Percentiles rank a stretch among this genome's conserved stretches.
Evolutionary conservation across 2,797 vertebrate genomes (phyloP).

Genomic region (Pipistrellus kuhlii): DNA sequence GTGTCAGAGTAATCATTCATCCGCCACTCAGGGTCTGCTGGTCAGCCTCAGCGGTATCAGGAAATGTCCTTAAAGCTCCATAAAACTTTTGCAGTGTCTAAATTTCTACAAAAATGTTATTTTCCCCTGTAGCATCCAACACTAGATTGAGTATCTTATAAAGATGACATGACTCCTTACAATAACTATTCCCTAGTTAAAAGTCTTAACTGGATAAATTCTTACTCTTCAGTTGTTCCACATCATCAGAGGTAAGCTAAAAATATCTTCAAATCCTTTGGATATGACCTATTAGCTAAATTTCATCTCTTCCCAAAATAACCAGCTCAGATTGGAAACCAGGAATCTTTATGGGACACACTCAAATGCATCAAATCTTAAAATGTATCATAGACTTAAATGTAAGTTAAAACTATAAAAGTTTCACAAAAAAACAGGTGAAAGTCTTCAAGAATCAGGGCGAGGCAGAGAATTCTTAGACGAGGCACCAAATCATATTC

Average conservation of each 20-base stretch:
- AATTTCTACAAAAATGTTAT: conserved; percentile 63
- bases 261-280: conserved; percentile 47
- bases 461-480: conserved; percentile 44
- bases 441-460: not conserved
- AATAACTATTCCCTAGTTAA: conserved; percentile 63
- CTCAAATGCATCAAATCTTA: not conserved
- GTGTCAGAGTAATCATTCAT: no score
- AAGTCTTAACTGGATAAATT: conserved; percentile 51
- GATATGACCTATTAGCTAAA: conserved; percentile 56
- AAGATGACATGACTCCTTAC: conserved; percentile 42
- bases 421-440: not conserved
- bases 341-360: conserved; percentile 56
- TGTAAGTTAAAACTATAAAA: not conserved
- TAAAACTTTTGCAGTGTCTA: not conserved
- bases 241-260: conserved; percentile 48
- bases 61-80: not conserved
- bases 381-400: conserved; percentile 20
- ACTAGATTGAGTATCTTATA: not conserved
- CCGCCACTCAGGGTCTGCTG: no score
- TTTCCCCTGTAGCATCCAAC: conserved; percentile 25
- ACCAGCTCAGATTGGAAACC: conserved; percentile 60
- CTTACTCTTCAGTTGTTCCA: conserved; percentile 58
- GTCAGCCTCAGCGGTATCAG: not conserved
- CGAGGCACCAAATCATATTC: not conserved
- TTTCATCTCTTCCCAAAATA: conserved; percentile 63